Evolutionary conservation across 2,113 vertebrate genomes (phyloP).

Genomic region (Gadus macrocephalus): DNA sequence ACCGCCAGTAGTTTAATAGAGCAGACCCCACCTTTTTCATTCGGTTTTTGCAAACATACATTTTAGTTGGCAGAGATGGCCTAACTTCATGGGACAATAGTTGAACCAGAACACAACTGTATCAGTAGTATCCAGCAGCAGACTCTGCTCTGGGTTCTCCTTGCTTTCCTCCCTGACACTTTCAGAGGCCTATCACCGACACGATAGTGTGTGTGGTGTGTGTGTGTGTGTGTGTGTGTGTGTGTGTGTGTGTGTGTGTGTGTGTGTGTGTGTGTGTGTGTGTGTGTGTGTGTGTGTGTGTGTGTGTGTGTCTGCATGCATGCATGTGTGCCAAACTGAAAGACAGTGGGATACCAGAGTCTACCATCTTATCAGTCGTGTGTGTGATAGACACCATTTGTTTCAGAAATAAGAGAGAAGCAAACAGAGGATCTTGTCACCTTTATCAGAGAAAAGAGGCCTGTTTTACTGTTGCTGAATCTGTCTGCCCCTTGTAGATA

Average conservation of each 20-base stretch:
- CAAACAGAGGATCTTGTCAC: too few relatives aligned
- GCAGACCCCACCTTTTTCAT: too few relatives aligned
- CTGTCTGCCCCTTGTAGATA: too few relatives aligned
- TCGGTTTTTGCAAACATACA: too few relatives aligned
- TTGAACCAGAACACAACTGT: slow-evolving; percentile 44
- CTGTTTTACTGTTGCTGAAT: too few relatives aligned
- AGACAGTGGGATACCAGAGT: not conserved
- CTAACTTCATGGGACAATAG: slow-evolving; percentile 5
- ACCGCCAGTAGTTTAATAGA: too few relatives aligned
- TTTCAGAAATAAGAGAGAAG: too few relatives aligned
- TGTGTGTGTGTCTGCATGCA: slow-evolving; percentile 21
- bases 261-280: slow-evolving; percentile 2
- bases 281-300: slow-evolving; percentile 5
- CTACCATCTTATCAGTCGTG: not conserved
- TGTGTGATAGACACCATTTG: slow-evolving; percentile 11
- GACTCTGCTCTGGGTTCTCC: not conserved
- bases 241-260: slow-evolving; percentile 1
- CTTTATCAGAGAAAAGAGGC: too few relatives aligned
- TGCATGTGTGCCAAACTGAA: slow-evolving; percentile 6
- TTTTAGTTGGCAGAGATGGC: slow-evolving; percentile 9
- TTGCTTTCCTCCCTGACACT: too few relatives aligned
- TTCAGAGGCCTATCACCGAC: not conserved
- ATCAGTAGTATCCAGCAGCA: not conserved
- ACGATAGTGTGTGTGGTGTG: not conserved
- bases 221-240: not conserved